phyloP scores from a whole-genome alignment of 2,113 vertebrate genomes.

The Gymnocephalus cernua region DNA sequence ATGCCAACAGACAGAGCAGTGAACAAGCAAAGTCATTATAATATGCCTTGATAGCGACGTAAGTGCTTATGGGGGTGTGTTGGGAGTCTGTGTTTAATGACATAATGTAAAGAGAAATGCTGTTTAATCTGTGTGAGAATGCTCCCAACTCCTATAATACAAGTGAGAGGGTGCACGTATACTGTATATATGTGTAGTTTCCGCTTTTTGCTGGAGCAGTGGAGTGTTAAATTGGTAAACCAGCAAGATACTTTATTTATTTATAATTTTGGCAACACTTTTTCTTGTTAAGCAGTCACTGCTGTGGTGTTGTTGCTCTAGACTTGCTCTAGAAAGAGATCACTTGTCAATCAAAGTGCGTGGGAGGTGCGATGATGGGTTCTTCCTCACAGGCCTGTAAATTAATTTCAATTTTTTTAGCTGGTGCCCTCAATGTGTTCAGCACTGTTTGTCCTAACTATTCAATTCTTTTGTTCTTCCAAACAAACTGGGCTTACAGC shows the following conservation, averaged over 20 bases:
- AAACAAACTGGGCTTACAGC: neutral
- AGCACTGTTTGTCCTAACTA: slow-evolving; percentile 16
- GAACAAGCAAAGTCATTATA: slow-evolving; percentile 67
- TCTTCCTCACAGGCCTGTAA: slow-evolving; percentile 21
- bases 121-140: slow-evolving; percentile 29
- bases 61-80: slow-evolving; percentile 48
- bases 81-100: slow-evolving; percentile 52
- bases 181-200: neutral
- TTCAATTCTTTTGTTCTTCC: neutral
- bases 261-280: slow-evolving; percentile 31
- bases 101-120: slow-evolving; percentile 48
- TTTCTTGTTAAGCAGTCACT: neutral
- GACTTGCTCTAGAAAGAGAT: slow-evolving; percentile 30
- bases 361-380: slow-evolving; percentile 52
- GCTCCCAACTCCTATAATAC: slow-evolving; percentile 8
- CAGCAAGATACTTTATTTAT: slow-evolving; percentile 10
- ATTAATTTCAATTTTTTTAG: slow-evolving; percentile 23
- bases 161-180: neutral
- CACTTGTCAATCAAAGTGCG: slow-evolving; percentile 71
- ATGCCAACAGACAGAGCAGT: slow-evolving; percentile 77
- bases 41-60: slow-evolving; percentile 46
- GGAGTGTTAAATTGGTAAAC: slow-evolving; percentile 17
- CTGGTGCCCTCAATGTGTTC: slow-evolving; percentile 35
- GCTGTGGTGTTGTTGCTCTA: slow-evolving; percentile 40
- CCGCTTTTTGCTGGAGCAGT: slow-evolving; percentile 2